These are phyloP conservation scores for Argyrosomus japonicus DNA, from an alignment of 2,113 vertebrate species.

Conservation along the genomic window DNA sequence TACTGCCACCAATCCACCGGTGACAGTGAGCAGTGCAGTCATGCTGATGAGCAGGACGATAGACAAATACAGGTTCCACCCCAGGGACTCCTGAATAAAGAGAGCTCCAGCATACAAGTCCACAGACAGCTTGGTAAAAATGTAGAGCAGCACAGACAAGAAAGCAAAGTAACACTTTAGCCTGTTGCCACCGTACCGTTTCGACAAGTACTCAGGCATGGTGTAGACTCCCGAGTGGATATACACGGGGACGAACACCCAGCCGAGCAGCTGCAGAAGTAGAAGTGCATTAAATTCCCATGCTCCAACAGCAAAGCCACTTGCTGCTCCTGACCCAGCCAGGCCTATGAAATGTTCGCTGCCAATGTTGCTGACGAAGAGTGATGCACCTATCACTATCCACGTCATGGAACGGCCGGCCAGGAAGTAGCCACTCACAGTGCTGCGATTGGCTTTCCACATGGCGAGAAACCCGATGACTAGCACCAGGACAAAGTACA, in stretches of 20 bases:
- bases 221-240: constrained; percentile 97
- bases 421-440: constrained; percentile 97
- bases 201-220: constrained; percentile 98
- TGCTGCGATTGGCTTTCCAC: constrained; percentile 97
- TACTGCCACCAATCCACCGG: constrained; percentile 95
- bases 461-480: constrained; percentile 96
- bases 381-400: constrained; percentile 94
- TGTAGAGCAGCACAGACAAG: constrained; percentile 94
- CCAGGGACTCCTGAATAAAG: constrained; percentile 98
- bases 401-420: constrained; percentile 98
- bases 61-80: constrained; percentile 97
- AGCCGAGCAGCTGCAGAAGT: constrained; percentile 97
- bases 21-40: constrained; percentile 95
- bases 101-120: constrained; percentile 98
- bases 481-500: constrained; percentile 97
- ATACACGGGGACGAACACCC: constrained; percentile 98
- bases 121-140: constrained; percentile 99
- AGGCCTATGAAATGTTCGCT: constrained; percentile 99
- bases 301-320: constrained; percentile 97
- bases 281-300: constrained; percentile 99
- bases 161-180: constrained; percentile 96
- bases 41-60: constrained; percentile 94
- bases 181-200: constrained; percentile 95
- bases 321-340: constrained; percentile 97
- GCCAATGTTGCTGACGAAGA: constrained; percentile 99